A percentile compares a stretch with the other conserved stretches of the same genome.
Evolutionary conservation across 2,113 vertebrate species (phyloP).

Genomic region (Glareola pratincola): DNA sequence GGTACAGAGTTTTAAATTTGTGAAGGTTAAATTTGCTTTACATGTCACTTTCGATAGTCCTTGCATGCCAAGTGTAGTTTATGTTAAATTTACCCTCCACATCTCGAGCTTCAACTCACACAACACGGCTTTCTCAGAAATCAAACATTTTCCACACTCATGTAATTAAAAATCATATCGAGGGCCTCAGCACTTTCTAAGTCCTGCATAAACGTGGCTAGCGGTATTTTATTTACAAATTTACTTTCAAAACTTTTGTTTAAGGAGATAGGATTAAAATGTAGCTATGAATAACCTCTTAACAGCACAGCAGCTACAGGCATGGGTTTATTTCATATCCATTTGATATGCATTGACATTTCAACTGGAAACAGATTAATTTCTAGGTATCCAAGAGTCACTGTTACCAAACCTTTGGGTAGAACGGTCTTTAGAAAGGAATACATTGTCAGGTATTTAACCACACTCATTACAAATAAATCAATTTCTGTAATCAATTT

Average conservation of each 20-base stretch:
- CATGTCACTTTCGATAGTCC: neutral
- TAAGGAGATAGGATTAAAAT: slow-evolving; percentile 11
- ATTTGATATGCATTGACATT: slow-evolving; percentile 7
- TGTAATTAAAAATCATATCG: neutral
- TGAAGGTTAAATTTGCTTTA: neutral
- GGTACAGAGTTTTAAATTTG: neutral
- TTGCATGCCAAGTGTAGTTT: neutral
- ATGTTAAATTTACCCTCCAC: neutral
- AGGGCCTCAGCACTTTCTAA: neutral
- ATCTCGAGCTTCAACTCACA: neutral
- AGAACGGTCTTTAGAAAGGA: neutral
- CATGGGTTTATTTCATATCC: neutral
- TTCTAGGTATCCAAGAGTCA: neutral
- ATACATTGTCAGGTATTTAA: neutral
- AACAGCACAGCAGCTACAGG: neutral
- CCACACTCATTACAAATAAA: neutral
- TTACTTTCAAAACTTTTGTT: neutral
- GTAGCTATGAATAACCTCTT: slow-evolving; percentile 1
- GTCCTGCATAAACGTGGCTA: neutral
- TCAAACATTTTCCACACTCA: neutral
- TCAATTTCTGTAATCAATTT: neutral
- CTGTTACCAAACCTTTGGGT: neutral
- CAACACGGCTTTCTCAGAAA: neutral
- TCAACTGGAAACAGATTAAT: slow-evolving; percentile 19
- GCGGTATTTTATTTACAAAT: neutral